Conservation (phyloP, 2,113 vertebrate species). For the Natator depressus region DNA sequence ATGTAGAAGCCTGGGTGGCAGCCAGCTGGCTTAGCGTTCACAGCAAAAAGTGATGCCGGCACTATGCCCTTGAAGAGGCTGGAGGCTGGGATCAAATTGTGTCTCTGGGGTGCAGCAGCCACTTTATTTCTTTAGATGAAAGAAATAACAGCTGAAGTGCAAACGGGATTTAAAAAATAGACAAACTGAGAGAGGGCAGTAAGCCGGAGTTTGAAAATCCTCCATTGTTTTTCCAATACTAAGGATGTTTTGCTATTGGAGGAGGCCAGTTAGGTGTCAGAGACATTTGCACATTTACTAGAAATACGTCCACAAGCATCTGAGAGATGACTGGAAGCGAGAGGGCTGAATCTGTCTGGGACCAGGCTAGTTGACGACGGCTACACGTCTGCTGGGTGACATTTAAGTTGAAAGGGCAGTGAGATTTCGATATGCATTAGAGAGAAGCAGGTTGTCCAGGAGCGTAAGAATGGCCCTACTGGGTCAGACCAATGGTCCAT, state of each 20-base stretch:
- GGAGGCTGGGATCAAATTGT: slow-evolving; percentile 24
- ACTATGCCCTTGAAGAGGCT: slow-evolving; percentile 53
- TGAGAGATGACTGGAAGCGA: background rate
- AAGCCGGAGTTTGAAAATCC: background rate
- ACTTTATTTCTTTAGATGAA: background rate
- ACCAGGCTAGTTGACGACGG: background rate
- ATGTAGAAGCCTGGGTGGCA: background rate
- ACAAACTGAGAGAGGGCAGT: background rate
- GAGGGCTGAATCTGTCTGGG: background rate
- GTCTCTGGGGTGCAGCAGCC: background rate
- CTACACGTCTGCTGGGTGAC: slow-evolving; percentile 4
- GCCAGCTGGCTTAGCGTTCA: slow-evolving; percentile 50
- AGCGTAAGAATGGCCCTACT: background rate
- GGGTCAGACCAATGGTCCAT: background rate
- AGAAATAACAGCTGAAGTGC: background rate
- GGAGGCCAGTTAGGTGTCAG: background rate
- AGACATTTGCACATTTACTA: background rate
- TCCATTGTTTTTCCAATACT: background rate
- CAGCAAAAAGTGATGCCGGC: slow-evolving; percentile 6
- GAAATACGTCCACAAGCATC: background rate
- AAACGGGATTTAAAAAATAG: background rate
- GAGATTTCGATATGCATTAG: rapidly evolving
- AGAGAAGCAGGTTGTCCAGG: background rate
- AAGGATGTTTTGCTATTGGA: background rate
- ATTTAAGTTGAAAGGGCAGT: slow-evolving; percentile 19